phyloP scores from a whole-genome alignment of 2,888 invertebrate genomes.

The Acleris holmiana region DNA sequence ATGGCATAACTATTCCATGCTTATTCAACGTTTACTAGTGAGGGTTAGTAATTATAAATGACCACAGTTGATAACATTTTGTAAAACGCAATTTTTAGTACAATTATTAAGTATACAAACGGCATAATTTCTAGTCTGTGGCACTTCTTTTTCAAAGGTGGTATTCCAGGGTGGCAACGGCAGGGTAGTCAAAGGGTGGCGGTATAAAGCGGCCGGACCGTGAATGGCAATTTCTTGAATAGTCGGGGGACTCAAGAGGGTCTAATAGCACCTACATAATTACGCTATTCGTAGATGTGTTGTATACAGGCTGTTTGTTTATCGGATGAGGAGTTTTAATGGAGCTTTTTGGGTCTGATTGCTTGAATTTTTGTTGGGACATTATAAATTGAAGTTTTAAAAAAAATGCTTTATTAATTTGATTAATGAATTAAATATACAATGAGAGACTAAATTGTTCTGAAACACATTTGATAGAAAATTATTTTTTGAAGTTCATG shows the following conservation, averaged over 20 bases:
- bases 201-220: constrained; percentile 59
- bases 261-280: constrained; percentile 35
- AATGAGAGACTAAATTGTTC: too few species aligned
- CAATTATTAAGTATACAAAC: too few species aligned
- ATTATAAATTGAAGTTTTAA: too few species aligned
- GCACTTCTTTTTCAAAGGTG: constrained; percentile 44
- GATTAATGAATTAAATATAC: too few species aligned
- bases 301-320: constrained; percentile 22
- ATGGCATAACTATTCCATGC: too few species aligned
- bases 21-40: too few species aligned
- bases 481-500: too few species aligned
- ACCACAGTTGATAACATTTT: too few species aligned
- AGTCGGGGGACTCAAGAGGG: constrained; percentile 47
- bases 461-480: too few species aligned
- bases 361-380: neutral
- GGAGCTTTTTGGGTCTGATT: neutral
- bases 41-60: too few species aligned
- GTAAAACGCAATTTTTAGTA: too few species aligned
- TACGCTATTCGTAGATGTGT: constrained; percentile 37
- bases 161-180: constrained; percentile 49
- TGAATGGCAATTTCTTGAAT: constrained; percentile 71
- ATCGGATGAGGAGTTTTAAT: neutral
- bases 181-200: constrained; percentile 45
- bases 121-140: constrained; percentile 35
- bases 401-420: too few species aligned